Evolutionary conservation across 2,888 invertebrate species (phyloP).

Genomic region (Lasioglossum oenotherae): DNA sequence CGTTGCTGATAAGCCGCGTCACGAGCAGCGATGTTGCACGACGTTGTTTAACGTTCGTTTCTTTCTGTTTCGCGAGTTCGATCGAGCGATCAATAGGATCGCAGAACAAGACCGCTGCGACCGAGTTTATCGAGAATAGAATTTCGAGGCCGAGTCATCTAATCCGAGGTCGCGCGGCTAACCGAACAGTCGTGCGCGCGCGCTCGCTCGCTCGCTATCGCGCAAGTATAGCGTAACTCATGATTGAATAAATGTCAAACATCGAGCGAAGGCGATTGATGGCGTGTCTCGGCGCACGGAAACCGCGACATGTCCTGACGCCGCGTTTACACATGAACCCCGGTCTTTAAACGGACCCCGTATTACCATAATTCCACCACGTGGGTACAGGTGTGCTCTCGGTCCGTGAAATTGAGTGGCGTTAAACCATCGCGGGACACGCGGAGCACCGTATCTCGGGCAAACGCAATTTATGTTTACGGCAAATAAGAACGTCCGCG

Average conservation of each 20-base stretch:
- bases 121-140: slow-evolving; percentile 48
- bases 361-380: slow-evolving; percentile 44
- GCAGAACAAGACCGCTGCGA: slow-evolving; percentile 9
- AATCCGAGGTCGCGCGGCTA: slow-evolving; percentile 60
- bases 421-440: slow-evolving; percentile 5
- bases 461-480: slow-evolving; percentile 28
- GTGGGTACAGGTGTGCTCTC: slow-evolving; percentile 33
- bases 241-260: slow-evolving; percentile 58
- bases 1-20: neutral
- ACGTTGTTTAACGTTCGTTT: slow-evolving; percentile 1
- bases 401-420: slow-evolving; percentile 32
- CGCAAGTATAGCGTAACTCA: slow-evolving; percentile 49
- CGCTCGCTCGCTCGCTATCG: neutral
- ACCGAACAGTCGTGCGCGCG: neutral
- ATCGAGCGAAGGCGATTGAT: slow-evolving; percentile 53
- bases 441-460: slow-evolving; percentile 7
- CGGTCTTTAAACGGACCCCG: slow-evolving; percentile 19
- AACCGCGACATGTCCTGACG: slow-evolving; percentile 27
- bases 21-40: neutral
- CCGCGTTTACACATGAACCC: slow-evolving; percentile 37
- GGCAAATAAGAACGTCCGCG: slow-evolving; percentile 16
- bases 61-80: neutral
- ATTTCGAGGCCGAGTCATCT: slow-evolving; percentile 52
- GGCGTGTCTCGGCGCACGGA: slow-evolving; percentile 7
- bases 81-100: neutral